Base-by-base conservation (phyloP, 2,797 vertebrate genomes). In the Cyclopterus lumpus region DNA sequence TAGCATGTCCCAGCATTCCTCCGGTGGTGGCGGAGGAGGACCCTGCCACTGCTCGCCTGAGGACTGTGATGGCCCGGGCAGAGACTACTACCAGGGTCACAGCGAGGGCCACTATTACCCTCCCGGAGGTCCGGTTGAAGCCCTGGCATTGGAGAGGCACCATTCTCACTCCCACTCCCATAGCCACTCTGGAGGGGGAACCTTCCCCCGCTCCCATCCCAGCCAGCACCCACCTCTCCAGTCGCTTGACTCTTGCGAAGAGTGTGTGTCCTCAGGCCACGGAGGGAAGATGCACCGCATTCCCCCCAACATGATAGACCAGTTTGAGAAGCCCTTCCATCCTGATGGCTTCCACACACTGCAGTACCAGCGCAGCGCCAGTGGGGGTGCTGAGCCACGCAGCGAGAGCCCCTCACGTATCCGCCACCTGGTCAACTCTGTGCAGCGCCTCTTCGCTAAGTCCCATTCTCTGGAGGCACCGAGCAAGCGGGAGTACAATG, bases 381-480 rank as follows among this genome's bases (percentile, higher is more conserved):
- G 95, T 1, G 94, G 94, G 40, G 97, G 93, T 1, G 85, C 88
- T 1, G 93, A 97, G 91, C 96, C 95, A 77, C 97, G 98, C 77
- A 99, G 97, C 5, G 98, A 99, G 93, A 99, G 98, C 87, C 98
- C 98, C 72, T 98, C 97, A 44, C 96, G 98, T 70, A 99, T 99
- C 84, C 97, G 98, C 48, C 98, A 99, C 94, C 94, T 99, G 83
- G 98, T 99, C 78, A 98, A 99, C 94, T 99, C 98, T 0, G 98
- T 99, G 66, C 98, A 99, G 94, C 97, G 97, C 80, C 97, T 99
- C 77, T 99, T 99, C 0, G 97, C 98, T 83, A 99, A 99, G 94
- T 99, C 98, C 54, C 98, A 99, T 91, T 99, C 97, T 59, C 94
- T 99, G 84, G 98, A 99, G 88, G 96, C 97, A 0, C 97, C 98